These are phyloP conservation scores for Notodonta dromedarius DNA, from an alignment of 2,888 invertebrate genomes.

Conservation along the genomic window DNA sequence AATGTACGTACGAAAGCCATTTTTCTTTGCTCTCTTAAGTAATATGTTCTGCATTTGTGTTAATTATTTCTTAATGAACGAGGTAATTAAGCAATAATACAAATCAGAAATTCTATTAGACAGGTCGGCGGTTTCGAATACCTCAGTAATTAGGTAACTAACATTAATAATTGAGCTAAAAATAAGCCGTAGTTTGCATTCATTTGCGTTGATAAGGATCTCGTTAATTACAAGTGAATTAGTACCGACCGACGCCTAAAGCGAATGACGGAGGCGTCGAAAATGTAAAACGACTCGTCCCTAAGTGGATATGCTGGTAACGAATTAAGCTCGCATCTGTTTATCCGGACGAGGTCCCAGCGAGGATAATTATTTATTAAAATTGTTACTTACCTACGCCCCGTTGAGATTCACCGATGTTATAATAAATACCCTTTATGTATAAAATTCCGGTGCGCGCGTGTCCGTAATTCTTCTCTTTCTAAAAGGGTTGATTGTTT, in stretches of 20 bases:
- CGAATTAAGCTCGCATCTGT: constrained; percentile 64
- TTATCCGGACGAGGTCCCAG: constrained; percentile 56
- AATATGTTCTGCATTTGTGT: background rate
- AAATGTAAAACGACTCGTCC: constrained; percentile 21
- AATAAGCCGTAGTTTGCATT: background rate
- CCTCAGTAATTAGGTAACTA: background rate
- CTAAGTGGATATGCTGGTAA: constrained; percentile 41
- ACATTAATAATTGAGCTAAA: background rate
- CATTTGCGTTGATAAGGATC: background rate
- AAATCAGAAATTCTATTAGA: background rate
- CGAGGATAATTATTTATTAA: constrained; percentile 78
- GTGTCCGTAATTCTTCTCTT: too few species aligned
- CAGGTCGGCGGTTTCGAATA: background rate
- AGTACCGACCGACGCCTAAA: background rate
- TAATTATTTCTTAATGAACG: background rate
- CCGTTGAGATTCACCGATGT: too few species aligned
- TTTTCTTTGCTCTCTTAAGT: background rate
- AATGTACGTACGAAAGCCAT: background rate
- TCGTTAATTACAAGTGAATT: constrained; percentile 3
- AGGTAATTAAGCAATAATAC: background rate
- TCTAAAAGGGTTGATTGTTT: too few species aligned
- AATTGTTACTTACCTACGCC: constrained; percentile 56
- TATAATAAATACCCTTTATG: too few species aligned
- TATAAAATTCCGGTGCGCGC: too few species aligned
- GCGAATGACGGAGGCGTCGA: constrained; percentile 3